Evolutionary conservation across 2,888 invertebrate species (phyloP).

Genomic region (Trachelus iudaicus): DNA sequence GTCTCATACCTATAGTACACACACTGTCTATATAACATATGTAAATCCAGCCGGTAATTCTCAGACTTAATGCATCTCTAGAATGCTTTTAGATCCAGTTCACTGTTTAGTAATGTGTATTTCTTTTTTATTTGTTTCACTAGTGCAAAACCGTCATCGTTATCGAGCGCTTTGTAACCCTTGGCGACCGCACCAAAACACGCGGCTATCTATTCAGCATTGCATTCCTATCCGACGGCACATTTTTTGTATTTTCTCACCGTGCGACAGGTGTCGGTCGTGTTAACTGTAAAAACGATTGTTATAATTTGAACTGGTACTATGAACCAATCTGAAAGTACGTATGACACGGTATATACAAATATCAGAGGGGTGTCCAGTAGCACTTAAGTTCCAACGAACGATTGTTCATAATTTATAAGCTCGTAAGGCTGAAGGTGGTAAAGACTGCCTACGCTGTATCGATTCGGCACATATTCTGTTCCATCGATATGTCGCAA

Average conservation of each 20-base stretch:
- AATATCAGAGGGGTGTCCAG: background rate
- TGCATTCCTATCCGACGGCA: background rate
- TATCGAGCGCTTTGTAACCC: constrained; percentile 8
- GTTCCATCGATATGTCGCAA: constrained; percentile 41
- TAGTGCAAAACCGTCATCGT: constrained; percentile 4
- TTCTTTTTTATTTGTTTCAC: background rate
- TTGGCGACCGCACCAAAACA: constrained; percentile 10
- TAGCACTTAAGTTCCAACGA: background rate
- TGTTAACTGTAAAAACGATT: background rate
- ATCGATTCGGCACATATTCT: constrained; percentile 62
- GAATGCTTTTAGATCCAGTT: constrained; percentile 46
- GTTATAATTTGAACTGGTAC: background rate
- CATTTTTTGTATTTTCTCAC: background rate
- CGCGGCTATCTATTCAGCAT: constrained; percentile 1
- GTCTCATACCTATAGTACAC: background rate
- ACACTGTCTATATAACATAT: background rate
- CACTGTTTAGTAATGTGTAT: constrained; percentile 33
- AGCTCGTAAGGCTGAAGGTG: background rate
- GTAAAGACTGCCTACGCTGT: constrained; percentile 15
- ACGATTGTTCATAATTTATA: background rate
- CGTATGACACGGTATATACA: background rate
- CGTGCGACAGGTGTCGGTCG: background rate
- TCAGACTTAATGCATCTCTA: background rate
- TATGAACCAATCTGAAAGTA: background rate
- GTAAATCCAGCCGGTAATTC: background rate